These are phyloP conservation scores for Linnaemya vulpina DNA, from an alignment of 2,888 invertebrate genomes.

Conservation along the genomic window DNA sequence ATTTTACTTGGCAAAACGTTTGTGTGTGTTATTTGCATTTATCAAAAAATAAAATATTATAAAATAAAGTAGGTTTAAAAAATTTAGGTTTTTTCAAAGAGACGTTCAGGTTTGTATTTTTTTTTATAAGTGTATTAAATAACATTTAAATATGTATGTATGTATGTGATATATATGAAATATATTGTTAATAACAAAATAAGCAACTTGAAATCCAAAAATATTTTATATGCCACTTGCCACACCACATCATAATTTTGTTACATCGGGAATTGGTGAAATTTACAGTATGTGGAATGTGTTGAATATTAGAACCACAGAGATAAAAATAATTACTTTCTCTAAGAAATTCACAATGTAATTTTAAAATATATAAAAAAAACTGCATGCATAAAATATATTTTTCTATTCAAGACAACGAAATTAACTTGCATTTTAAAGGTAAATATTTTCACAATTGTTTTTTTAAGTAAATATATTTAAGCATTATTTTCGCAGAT, in stretches of 20 bases:
- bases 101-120: too few relatives aligned
- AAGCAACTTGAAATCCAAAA: slow-evolving; percentile 40
- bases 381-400: not conserved
- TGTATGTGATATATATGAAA: not conserved
- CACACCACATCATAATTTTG: slow-evolving; percentile 72
- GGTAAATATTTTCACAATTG: not conserved
- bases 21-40: too few relatives aligned
- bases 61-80: too few relatives aligned
- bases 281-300: not conserved
- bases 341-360: not conserved
- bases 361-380: slow-evolving; percentile 3
- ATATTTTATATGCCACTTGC: slow-evolving; percentile 70
- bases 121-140: too few relatives aligned
- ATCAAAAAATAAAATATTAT: too few relatives aligned
- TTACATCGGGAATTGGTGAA: slow-evolving; percentile 14
- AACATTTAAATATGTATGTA: not conserved
- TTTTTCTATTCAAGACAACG: not conserved
- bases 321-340: slow-evolving; percentile 39
- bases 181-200: not conserved
- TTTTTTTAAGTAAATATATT: not conserved
- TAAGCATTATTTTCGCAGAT: not conserved
- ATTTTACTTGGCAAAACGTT: too few relatives aligned
- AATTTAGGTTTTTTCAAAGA: too few relatives aligned
- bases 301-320: slow-evolving; percentile 19
- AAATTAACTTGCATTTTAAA: slow-evolving; percentile 26